Conservation (phyloP, 2,113 vertebrate species). For the Spermophilus dauricus region DNA sequence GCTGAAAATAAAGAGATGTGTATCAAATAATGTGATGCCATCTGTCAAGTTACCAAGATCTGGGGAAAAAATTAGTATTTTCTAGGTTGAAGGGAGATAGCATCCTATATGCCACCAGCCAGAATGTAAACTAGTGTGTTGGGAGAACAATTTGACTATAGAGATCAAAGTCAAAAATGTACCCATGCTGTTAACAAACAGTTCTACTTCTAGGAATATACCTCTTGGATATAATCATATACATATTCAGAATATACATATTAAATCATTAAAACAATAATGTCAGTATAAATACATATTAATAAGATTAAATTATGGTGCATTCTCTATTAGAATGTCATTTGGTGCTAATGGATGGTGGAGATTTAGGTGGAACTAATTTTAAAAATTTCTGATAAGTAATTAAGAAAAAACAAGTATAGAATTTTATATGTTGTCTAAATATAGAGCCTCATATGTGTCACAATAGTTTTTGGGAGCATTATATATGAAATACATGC, state of each 20-base stretch:
- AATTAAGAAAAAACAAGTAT: background rate
- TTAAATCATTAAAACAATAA: background rate
- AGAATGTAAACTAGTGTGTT: background rate
- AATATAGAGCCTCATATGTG: too few species aligned
- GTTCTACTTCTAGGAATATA: background rate
- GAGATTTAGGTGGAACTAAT: background rate
- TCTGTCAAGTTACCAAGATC: conserved; percentile 17
- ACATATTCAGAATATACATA: background rate
- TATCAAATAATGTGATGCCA: background rate
- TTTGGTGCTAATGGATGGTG: background rate
- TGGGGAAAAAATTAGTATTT: background rate
- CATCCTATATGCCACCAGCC: background rate
- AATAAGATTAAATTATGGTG: background rate
- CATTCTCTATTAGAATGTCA: background rate
- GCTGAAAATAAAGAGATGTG: background rate
- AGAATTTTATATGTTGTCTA: background rate
- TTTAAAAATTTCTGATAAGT: background rate
- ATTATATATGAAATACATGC: background rate
- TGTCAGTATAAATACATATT: background rate
- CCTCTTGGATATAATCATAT: background rate
- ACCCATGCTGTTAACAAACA: background rate
- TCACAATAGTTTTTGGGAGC: background rate
- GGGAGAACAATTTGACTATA: background rate
- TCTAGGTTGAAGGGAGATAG: too few species aligned
- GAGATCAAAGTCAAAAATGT: background rate